These are phyloP conservation scores for Augiades crinisus DNA, from an alignment of 2,888 invertebrate genomes.

Conservation along the genomic window DNA sequence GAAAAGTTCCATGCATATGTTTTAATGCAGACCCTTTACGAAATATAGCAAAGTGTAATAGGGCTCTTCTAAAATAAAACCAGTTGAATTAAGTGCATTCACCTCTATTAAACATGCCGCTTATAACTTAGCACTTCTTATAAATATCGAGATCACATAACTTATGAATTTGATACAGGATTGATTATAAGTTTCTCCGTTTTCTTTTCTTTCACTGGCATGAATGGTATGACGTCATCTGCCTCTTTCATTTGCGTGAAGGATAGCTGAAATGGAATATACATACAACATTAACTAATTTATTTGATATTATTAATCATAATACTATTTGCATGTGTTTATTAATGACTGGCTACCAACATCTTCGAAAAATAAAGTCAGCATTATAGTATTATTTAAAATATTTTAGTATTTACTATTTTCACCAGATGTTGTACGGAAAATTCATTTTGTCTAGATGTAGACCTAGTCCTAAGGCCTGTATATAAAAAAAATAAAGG, in stretches of 20 bases:
- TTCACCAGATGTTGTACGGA: too few relatives aligned
- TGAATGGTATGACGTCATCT: conserved; percentile 65
- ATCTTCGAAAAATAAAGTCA: too few relatives aligned
- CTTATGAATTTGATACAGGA: conserved; percentile 19
- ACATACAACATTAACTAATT: conserved; percentile 1
- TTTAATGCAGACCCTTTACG: too few relatives aligned
- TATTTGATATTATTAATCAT: neutral
- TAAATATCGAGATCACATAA: conserved; percentile 7
- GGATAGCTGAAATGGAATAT: conserved; percentile 60
- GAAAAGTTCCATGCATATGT: too few relatives aligned
- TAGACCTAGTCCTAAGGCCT: too few relatives aligned
- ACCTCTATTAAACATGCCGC: conserved; percentile 16
- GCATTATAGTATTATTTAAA: too few relatives aligned
- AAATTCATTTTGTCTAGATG: too few relatives aligned
- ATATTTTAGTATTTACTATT: too few relatives aligned
- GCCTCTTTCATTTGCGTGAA: conserved; percentile 71
- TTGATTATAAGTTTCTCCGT: conserved; percentile 62
- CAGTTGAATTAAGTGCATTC: conserved; percentile 12
- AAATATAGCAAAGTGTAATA: neutral
- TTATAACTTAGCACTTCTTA: conserved; percentile 25
- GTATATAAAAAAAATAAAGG: too few relatives aligned
- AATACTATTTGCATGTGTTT: neutral
- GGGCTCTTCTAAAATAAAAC: conserved; percentile 3
- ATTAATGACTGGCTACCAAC: too few relatives aligned
- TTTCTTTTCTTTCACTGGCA: conserved; percentile 58